Conservation (phyloP, 1,140 invertebrate species). For the Magallana angulata region DNA sequence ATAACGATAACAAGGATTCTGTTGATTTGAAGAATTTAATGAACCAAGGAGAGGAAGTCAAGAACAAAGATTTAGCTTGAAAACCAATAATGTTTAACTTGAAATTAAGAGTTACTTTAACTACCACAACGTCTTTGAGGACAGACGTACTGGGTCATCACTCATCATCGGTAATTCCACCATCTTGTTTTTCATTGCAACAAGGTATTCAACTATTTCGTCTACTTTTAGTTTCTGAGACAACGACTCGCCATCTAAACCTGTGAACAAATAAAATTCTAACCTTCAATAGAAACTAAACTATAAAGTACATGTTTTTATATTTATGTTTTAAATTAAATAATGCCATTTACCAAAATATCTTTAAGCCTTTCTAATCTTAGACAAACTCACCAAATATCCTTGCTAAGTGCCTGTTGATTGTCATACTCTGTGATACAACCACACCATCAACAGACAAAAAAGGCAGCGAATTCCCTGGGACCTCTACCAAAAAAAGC, state of each 20-base stretch:
- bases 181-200: conserved; percentile 18
- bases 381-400: conserved; percentile 15
- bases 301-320: neutral
- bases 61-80: too few species aligned
- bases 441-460: neutral
- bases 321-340: neutral
- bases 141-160: conserved; percentile 16
- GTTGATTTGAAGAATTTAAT: too few species aligned
- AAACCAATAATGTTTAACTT: too few species aligned
- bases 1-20: too few species aligned
- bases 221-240: conserved; percentile 25
- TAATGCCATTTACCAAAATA: neutral
- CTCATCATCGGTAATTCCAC: neutral
- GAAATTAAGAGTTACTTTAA: neutral
- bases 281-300: neutral
- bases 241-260: conserved; percentile 31
- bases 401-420: conserved; percentile 21
- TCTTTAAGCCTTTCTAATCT: neutral
- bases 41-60: too few species aligned
- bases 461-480: neutral
- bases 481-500: neutral
- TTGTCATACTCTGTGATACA: conserved; percentile 17
- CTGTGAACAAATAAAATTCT: neutral
- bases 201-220: conserved; percentile 20
- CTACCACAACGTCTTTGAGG: conserved; percentile 3